phyloP scores from a whole-genome alignment of 2,888 invertebrate species.

The Endotricha flammealis region DNA sequence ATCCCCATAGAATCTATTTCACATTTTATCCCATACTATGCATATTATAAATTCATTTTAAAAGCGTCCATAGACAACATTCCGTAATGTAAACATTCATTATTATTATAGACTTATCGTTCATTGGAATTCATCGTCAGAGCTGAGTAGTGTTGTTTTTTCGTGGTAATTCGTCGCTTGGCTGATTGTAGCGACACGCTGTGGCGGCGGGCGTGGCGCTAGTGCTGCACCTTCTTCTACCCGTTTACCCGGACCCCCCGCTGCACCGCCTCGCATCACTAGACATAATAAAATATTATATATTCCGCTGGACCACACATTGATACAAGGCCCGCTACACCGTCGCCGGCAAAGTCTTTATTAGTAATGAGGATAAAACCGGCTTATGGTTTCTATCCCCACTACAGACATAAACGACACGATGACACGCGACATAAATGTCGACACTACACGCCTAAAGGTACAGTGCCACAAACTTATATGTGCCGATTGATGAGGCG shows the following conservation, averaged over 20 bases:
- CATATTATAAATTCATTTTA: not conserved
- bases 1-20: no score
- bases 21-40: no score
- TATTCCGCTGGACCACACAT: no score
- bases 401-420: no score
- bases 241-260: conserved; percentile 46
- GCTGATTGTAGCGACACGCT: conserved; percentile 87
- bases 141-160: conserved; percentile 96
- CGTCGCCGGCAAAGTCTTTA: no score
- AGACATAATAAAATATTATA: conserved; percentile 7
- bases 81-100: not conserved
- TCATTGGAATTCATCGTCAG: conserved; percentile 96
- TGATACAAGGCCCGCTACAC: no score
- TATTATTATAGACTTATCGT: conserved; percentile 9
- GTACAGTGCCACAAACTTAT: no score
- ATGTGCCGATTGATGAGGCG: no score
- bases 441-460: no score
- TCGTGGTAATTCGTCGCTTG: conserved; percentile 90
- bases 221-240: conserved; percentile 66
- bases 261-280: conserved; percentile 72
- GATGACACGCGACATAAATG: no score
- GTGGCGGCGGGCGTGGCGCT: conserved; percentile 81
- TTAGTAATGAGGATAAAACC: no score
- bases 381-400: no score
- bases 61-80: not conserved